These are phyloP conservation scores for Manduca sexta DNA, from an alignment of 1,140 invertebrate species.

Conservation along the genomic window DNA sequence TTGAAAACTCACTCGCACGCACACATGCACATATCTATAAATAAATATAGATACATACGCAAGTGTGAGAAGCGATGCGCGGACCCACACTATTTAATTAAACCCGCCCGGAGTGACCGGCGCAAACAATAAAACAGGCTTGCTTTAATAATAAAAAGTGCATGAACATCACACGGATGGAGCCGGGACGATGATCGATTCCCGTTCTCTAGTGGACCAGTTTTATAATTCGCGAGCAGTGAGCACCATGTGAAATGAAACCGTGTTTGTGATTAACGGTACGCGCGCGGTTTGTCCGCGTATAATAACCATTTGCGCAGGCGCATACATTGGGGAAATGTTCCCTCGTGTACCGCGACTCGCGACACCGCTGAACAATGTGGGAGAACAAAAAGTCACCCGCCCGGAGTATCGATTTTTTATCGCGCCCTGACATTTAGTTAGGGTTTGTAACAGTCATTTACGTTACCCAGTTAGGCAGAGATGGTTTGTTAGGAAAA, in stretches of 20 bases:
- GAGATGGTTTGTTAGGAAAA: slow-evolving; percentile 18
- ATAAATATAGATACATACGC: slow-evolving; percentile 27
- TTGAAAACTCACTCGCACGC: slow-evolving; percentile 36
- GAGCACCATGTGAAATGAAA: slow-evolving; percentile 27
- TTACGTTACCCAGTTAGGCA: slow-evolving; percentile 12
- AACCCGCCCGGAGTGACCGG: slow-evolving; percentile 18
- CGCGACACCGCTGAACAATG: slow-evolving; percentile 25
- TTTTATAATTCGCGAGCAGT: slow-evolving; percentile 30
- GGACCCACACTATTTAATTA: slow-evolving; percentile 27
- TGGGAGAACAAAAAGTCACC: slow-evolving; percentile 35
- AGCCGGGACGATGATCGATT: slow-evolving; percentile 27
- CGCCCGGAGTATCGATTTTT: slow-evolving; percentile 35
- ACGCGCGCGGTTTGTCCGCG: slow-evolving; percentile 2
- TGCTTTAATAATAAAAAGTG: slow-evolving; percentile 37
- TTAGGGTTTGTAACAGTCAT: slow-evolving; percentile 14
- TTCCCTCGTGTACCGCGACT: slow-evolving; percentile 28
- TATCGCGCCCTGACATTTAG: slow-evolving; percentile 32
- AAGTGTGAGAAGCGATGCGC: slow-evolving; percentile 13
- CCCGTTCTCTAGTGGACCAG: slow-evolving; percentile 32
- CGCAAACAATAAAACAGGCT: slow-evolving; percentile 23
- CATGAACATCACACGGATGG: slow-evolving; percentile 54
- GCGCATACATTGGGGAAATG: slow-evolving; percentile 34
- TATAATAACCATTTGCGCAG: slow-evolving; percentile 39
- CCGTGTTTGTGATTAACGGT: slow-evolving; percentile 55
- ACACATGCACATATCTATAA: slow-evolving; percentile 29